Percentiles rank a stretch among this genome's conserved stretches.
These are phyloP conservation scores for Dendrolimus kikuchii DNA, from an alignment of 1,140 invertebrate genomes.

Conservation along the genomic window DNA sequence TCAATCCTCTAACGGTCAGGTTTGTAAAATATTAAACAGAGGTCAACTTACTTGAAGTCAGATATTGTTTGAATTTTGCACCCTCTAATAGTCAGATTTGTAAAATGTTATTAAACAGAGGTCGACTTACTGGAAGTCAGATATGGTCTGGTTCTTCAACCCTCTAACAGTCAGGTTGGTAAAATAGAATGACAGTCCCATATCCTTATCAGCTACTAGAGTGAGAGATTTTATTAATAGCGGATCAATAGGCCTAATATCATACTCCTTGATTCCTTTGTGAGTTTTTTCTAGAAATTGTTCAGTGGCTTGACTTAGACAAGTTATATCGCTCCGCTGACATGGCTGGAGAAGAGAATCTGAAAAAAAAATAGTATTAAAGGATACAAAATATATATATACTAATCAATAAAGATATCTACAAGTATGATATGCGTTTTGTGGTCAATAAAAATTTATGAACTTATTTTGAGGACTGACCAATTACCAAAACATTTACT, in stretches of 20 bases:
- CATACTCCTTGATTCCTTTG: conserved; percentile 35
- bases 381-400: background rate
- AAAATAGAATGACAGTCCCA: conserved; percentile 24
- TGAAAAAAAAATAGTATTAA: conserved; percentile 15
- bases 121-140: conserved; percentile 41
- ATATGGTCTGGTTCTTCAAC: conserved; percentile 40
- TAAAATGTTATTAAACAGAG: conserved; percentile 17
- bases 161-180: conserved; percentile 42
- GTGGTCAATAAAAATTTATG: too few species aligned
- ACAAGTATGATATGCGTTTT: too few species aligned
- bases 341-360: conserved; percentile 36
- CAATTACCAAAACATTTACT: background rate
- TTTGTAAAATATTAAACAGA: background rate
- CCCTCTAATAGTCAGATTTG: conserved; percentile 39
- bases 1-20: too few species aligned
- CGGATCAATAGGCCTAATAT: conserved; percentile 47
- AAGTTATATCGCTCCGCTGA: conserved; percentile 34
- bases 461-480: too few species aligned
- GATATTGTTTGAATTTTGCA: conserved; percentile 41
- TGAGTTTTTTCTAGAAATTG: conserved; percentile 42
- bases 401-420: too few species aligned
- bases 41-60: conserved; percentile 38
- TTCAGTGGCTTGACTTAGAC: conserved; percentile 39
- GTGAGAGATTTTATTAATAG: conserved; percentile 29
- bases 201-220: conserved; percentile 13